A percentile compares a stretch with the other conserved stretches of the same genome.
Evolutionary conservation across 2,113 vertebrate genomes (phyloP).

Genomic region (Petaurus breviceps): DNA sequence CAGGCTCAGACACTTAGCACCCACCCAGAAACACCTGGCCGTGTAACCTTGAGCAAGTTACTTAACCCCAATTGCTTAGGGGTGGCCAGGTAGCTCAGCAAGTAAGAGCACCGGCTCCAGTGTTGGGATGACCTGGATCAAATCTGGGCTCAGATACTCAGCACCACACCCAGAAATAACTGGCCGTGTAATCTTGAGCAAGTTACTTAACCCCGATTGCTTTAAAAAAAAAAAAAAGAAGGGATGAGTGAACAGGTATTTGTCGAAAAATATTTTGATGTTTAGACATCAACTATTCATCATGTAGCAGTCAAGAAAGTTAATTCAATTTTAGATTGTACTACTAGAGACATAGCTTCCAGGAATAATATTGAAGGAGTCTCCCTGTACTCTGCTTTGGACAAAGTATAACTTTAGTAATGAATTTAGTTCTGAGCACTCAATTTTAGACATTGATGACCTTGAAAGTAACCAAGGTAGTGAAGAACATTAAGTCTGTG

Average conservation of each 20-base stretch:
- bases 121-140: too few relatives aligned
- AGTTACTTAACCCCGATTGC: too few relatives aligned
- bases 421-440: not conserved
- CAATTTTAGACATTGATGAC: not conserved
- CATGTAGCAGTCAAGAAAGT: not conserved
- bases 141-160: too few relatives aligned
- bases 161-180: too few relatives aligned
- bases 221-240: too few relatives aligned
- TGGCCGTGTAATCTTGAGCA: too few relatives aligned
- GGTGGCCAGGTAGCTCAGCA: too few relatives aligned
- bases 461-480: not conserved
- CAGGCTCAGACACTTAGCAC: too few relatives aligned
- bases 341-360: not conserved
- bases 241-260: not conserved
- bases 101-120: too few relatives aligned
- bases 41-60: too few relatives aligned
- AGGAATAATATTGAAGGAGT: not conserved
- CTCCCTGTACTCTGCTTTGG: not conserved
- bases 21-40: too few relatives aligned
- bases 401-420: not conserved
- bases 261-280: not conserved
- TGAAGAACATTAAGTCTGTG: not conserved
- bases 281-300: not conserved
- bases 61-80: too few relatives aligned
- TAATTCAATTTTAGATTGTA: not conserved